A percentile compares a stretch with the other conserved stretches of the same genome.
Conservation (phyloP, 2,888 invertebrate genomes). For the Coecobrya sp. region DNA sequence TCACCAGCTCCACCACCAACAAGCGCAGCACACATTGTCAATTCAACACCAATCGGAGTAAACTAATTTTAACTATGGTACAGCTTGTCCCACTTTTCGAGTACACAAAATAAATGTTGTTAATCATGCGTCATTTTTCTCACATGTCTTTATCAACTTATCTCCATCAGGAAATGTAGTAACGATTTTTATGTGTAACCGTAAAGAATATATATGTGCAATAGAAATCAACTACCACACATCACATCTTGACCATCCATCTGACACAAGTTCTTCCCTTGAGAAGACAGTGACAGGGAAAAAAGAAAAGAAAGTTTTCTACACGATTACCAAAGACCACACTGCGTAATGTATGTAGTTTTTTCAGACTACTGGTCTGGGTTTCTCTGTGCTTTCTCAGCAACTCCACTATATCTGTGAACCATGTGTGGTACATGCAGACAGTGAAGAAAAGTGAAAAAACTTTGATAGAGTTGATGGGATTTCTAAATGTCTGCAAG, state of each 20-base stretch:
- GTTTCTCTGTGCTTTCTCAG: slow-evolving; percentile 1
- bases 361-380: not conserved
- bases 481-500: slow-evolving; percentile 18
- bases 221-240: slow-evolving; percentile 47
- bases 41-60: not conserved
- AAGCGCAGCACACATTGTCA: slow-evolving; percentile 85
- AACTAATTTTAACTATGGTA: not conserved
- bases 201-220: not conserved
- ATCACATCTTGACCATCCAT: slow-evolving; percentile 48
- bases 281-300: not conserved
- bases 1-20: slow-evolving; percentile 81
- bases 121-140: not conserved
- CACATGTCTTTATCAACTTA: not conserved
- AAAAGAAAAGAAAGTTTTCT: slow-evolving; percentile 57
- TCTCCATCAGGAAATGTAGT: not conserved
- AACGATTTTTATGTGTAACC: not conserved
- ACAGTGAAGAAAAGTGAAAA: not conserved
- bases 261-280: slow-evolving; percentile 39
- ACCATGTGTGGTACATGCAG: not conserved
- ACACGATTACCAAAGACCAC: slow-evolving; percentile 42
- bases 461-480: not conserved
- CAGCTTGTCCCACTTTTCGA: not conserved
- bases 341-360: not conserved
- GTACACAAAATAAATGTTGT: not conserved
- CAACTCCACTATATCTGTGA: not conserved